Evolutionary conservation across 2,113 vertebrate species (phyloP).

Genomic region (Excalfactoria chinensis): DNA sequence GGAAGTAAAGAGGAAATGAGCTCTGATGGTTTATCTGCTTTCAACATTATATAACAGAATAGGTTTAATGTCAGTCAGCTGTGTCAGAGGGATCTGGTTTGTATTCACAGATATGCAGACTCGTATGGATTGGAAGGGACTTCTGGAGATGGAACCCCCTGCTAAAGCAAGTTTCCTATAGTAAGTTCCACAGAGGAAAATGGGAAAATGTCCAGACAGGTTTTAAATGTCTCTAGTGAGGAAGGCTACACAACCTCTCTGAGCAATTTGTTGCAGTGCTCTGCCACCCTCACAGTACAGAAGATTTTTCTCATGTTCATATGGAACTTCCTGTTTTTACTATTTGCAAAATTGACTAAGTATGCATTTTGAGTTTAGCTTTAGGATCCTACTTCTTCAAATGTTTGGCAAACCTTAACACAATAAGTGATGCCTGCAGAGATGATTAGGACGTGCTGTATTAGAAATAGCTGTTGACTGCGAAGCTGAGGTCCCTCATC

Average conservation of each 20-base stretch:
- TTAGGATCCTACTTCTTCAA: not conserved
- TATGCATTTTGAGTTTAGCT: not conserved
- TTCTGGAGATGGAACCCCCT: not conserved
- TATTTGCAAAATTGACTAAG: not conserved
- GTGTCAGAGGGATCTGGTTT: not conserved
- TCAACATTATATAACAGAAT: not conserved
- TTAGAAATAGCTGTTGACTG: not conserved
- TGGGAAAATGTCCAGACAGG: not conserved
- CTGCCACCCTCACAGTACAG: not conserved
- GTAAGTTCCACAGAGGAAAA: not conserved
- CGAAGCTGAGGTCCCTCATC: not conserved
- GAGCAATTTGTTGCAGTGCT: not conserved
- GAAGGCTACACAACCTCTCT: not conserved
- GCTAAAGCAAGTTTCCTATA: not conserved
- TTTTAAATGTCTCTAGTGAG: not conserved
- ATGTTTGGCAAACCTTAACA: not conserved
- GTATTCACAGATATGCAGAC: not conserved
- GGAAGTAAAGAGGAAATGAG: constrained; percentile 31
- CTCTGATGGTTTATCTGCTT: not conserved
- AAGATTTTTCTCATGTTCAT: not conserved
- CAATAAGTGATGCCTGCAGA: not conserved
- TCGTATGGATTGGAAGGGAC: not conserved
- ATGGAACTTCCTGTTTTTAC: not conserved
- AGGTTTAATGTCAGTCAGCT: not conserved
- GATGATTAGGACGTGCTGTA: not conserved